Evolutionary conservation across 1,140 invertebrate species (phyloP), one percentile per base, ranked within the genome.

Genomic region (Chrysomallon squamiferum): DNA sequence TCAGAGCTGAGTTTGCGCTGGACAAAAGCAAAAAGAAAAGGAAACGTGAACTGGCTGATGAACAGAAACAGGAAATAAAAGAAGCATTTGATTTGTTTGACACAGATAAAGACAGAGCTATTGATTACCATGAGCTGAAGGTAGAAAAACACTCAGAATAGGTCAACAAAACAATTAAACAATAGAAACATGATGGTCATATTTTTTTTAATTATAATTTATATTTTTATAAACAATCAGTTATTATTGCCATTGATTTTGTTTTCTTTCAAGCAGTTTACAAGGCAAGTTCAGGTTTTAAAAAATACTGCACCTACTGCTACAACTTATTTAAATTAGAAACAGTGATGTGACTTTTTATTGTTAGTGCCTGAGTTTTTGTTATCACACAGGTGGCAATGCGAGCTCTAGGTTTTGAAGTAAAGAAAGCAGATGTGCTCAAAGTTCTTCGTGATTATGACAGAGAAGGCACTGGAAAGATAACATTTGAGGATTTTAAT

Each of bases 1-100:
- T 20, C 70, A 84, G 82, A 58, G 72, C 78, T 3, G 82, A 82
- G 60, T 79, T 82, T 75, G 74, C 80, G n/a, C 56, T 81, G 38
- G 81, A 82, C 43, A 82, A 82, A 50, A 76, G 67, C 52, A 81
- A 80, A 62, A 80, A 78, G 66, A 81, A 79, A 59, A 85, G 78
- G 71, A 82, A 80, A 57, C 64, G 82, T 33, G 84, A 86, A 64
- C 62, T 86, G 25, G 76, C 80, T 27, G 83, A 85, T 22, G 83
- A 86, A 73, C 84, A 86, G 62, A 86, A 85, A 59, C 81, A 85
- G 68, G 84, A 86, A 68, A 84, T 86, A 11, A 77, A 74, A 38
- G 85, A 86, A 70, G 84, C 85, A 3, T 86, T 86, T 79, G 84
- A 86, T 65, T 70, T 86, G 59, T 86, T 86, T 79, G 85, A 86